Conservation (phyloP, 2,888 invertebrate species). For the Blomia tropicalis region DNA sequence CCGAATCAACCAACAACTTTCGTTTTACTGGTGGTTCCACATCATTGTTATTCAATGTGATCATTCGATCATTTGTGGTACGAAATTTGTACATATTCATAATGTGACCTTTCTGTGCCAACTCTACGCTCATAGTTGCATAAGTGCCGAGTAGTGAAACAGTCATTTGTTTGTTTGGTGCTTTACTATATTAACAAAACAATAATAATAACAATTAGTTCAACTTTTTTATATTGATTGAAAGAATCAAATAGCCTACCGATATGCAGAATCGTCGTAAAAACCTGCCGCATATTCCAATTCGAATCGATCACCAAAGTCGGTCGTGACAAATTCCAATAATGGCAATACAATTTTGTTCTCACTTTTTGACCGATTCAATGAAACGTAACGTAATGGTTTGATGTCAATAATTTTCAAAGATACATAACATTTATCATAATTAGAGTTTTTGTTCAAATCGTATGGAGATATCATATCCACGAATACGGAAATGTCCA, state of each 20-base stretch:
- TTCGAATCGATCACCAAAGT: background rate
- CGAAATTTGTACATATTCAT: constrained; percentile 8
- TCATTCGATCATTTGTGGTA: too few relatives aligned
- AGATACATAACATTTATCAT: background rate
- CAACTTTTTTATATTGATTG: too few relatives aligned
- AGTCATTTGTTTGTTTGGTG: background rate
- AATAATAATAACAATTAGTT: background rate
- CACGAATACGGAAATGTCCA: constrained; percentile 6
- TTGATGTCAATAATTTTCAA: background rate
- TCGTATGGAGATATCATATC: background rate
- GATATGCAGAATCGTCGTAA: background rate
- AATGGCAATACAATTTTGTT: background rate
- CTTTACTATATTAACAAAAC: background rate
- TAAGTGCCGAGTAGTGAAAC: background rate
- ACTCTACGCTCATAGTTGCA: background rate
- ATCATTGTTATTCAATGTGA: background rate
- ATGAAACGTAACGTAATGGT: background rate
- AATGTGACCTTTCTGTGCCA: background rate
- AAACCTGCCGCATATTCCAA: background rate
- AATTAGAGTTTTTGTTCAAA: background rate
- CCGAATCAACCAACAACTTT: background rate
- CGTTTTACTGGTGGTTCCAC: constrained; percentile 3
- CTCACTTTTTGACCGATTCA: background rate
- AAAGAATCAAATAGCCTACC: background rate
- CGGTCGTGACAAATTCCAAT: background rate